Base-by-base conservation (phyloP, 2,888 invertebrate genomes). In the Imbricaverruca yamaguchii region DNA sequence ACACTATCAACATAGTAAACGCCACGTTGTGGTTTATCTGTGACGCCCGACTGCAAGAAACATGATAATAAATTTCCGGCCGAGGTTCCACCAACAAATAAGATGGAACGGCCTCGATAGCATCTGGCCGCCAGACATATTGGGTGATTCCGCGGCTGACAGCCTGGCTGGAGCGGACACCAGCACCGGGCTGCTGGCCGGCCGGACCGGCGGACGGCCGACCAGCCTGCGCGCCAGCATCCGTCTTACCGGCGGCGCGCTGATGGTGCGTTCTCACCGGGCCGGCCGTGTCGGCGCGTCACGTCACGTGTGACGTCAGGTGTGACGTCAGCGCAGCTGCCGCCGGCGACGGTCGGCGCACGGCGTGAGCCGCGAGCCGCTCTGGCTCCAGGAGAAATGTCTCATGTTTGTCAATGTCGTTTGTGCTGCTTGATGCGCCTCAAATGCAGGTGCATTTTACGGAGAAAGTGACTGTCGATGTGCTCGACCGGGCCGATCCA, bases 91-190 rank as follows among this genome's bases (percentile, higher is more conserved):
- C 74, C 74, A 74, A 74, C 74, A 74, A 74, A 74, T 74, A 74
- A 74, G 74, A 74, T 74, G 74, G 74, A 74, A 74, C 55, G 74
- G 74, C 74, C 74, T 74, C 74, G 74, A 74, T 74, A 74, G 74
- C 53, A 74, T 74, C 74, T 21, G 23, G 21, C 21, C 18, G 74
- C 53, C 55, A 74, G 74, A 74, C 74, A 74, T 74, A 74, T 74
- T 74, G 74, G 74, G 74, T 74, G 74, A 74, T 74, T 74, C 74
- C 74, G 55, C 74, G 55, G 74, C 55, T 74, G 74, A 74, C 74
- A 74, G 74, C 6, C 21, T 55, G 74, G 23, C 74, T 39, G 69
- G 69, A 13, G 39, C 15, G 69, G 15, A 13, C 10, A 65, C 23
- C n/a, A 15, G 39, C 69, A 69, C 69, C 13, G 69, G 15, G 39